A percentile compares a stretch with the other conserved stretches of the same genome.
phyloP scores from a whole-genome alignment of 2,113 vertebrate species.

The Ochotona princeps region DNA sequence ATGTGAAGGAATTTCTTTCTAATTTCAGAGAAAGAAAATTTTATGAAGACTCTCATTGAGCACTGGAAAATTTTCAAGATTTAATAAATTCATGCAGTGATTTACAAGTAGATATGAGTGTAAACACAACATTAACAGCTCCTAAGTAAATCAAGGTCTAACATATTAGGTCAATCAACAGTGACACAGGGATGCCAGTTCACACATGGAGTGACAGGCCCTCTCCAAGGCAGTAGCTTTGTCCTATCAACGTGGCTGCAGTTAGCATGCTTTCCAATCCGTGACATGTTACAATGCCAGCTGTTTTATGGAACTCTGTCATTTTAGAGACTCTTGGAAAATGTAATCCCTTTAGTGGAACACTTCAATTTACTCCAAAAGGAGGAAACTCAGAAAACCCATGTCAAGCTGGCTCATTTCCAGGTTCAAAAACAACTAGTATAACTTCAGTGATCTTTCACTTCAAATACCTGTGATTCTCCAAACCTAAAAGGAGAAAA shows the following conservation, averaged over 20 bases:
- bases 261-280: constrained; percentile 64
- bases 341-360: constrained; percentile 59
- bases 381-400: constrained; percentile 68
- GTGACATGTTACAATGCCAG: constrained; percentile 66
- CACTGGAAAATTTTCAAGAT: constrained; percentile 41
- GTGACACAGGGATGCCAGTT: constrained; percentile 58
- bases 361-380: constrained; percentile 59
- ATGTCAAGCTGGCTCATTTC: constrained; percentile 71
- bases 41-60: constrained; percentile 72
- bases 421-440: constrained; percentile 66
- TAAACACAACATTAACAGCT: constrained; percentile 56
- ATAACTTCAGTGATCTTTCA: constrained; percentile 72
- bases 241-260: constrained; percentile 24
- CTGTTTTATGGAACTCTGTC: constrained; percentile 49
- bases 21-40: constrained; percentile 75
- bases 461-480: constrained; percentile 76
- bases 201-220: constrained; percentile 53
- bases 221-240: constrained; percentile 42
- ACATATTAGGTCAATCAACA: constrained; percentile 49
- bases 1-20: constrained; percentile 84
- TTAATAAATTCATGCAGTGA: constrained; percentile 69
- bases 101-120: constrained; percentile 38
- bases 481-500: constrained; percentile 79
- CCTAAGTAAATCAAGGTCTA: constrained; percentile 52
- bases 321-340: constrained; percentile 56